Base-by-base conservation (phyloP, 2,888 invertebrate genomes). In the Nomada ruficornis region DNA sequence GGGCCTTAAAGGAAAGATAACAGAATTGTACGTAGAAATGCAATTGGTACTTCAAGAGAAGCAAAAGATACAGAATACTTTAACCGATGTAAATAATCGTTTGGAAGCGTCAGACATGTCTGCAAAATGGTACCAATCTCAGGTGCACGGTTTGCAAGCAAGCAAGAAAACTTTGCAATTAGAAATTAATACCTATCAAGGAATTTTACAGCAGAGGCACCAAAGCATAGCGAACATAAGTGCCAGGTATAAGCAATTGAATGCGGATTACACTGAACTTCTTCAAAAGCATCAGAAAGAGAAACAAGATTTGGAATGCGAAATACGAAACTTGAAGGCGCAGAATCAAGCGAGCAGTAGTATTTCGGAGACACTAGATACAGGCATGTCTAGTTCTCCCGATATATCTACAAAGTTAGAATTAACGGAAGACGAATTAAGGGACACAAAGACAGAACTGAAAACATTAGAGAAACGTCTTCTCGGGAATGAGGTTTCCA, bases 81-180 rank as follows among this genome's bases (percentile, higher is more conserved):
- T 90, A 7, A 89, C 89, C 52, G 91, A 91, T 57, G 79, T 83
- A 0, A 88, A 84, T n/a, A 87, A 78, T 80, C 88, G 83, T 23
- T 74, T 90, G 20, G 67, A 79, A 2, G 73, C 86, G 2, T 83
- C 87, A 0, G 91, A 92, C 52, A 83, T 88, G 42, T 91, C 91
- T 4, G 81, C 87, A 0, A 91, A 91, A 72, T 92, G 92, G 92
- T 92, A 92, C 81, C 89, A 89, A 55, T 81, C 87, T 9, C 91
- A 91, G 62, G 73, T 92, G 29, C 88, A 92, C 47, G 88, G 88
- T 44, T 79, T 87, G 1, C 89, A 91, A 79, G 92, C 91, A 3
- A 86, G 73, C 47, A 89, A 88, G 47, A 91, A 89, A 75, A 82
- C 89, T 13, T 80, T 92, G 5, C 90, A 90, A 68, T 76, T 90